Base-by-base conservation (phyloP, 2,888 invertebrate genomes). In the Leistus spinibarbis region DNA sequence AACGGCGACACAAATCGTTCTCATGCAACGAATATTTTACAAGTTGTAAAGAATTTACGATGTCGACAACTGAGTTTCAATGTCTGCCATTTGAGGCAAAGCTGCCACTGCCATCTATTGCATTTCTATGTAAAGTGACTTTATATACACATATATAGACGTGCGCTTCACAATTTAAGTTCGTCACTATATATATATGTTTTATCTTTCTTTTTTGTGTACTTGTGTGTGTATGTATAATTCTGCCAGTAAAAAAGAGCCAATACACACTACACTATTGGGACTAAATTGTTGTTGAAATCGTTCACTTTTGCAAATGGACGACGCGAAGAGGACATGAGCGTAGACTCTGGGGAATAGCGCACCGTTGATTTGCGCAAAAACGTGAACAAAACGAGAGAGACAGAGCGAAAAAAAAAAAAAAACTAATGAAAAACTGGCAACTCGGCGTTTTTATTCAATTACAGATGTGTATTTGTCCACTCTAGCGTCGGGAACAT, bases 391-490 rank as follows among this genome's bases (percentile, higher is more conserved):
- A 24, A 24, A 24, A 24, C 24, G 7, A 24, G 3, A 40, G 1
- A 7, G 13, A 40, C 40, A 40, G 13, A 7, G 13, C 7, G 10
- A 40, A 40, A 7, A 40, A 40, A 7, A 40, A 40, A 40, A 40
- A 40, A 40, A 40, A 40, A 40, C 40, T 40, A 40, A 40, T 40
- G 40, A 40, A 40, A 40, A 40, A 40, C 40, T 40, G 40, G 40
- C 10, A 40, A 40, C 40, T 40, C 40, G 40, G 13, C 40, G 40
- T 40, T 40, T 40, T 73, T 73, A 73, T 73, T 73, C 73, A 73
- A 73, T 73, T 73, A 73, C 67, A 73, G 73, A 73, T 73, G 73
- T 62, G 73, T 67, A 73, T 67, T 73, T 65, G 65, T 23, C 23
- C 27, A 27, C 71, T 64, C 65, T 71, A 54, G 54, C 65, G 71